Conservation (phyloP, 2,113 vertebrate species). For the Varanus komodoensis region DNA sequence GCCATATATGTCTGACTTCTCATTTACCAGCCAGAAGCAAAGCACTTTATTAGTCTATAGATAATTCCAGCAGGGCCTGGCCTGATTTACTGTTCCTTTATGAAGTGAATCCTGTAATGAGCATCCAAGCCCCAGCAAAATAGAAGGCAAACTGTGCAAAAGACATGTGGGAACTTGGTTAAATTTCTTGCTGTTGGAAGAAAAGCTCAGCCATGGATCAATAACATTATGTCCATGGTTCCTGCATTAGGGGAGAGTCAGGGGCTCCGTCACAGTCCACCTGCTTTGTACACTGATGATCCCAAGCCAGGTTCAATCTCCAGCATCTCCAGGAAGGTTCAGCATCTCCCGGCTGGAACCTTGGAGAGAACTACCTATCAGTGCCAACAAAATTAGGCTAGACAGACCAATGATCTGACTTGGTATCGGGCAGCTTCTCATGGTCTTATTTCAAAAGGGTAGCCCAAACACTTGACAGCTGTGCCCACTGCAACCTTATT, state of each 20-base stretch:
- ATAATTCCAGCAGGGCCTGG: neutral
- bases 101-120: neutral
- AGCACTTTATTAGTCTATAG: neutral
- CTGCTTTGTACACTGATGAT: no score
- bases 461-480: neutral
- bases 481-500: neutral
- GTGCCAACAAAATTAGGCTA: no score
- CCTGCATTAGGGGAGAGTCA: no score
- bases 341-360: no score
- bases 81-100: neutral
- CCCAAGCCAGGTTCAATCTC: no score
- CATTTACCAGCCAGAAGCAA: neutral
- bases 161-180: neutral
- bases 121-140: neutral
- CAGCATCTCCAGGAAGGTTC: no score
- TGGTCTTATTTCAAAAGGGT: neutral
- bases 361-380: no score
- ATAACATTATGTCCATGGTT: neutral
- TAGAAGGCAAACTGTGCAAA: neutral
- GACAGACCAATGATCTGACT: no score
- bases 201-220: no score
- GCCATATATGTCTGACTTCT: neutral
- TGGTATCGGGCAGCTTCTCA: no score
- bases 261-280: no score
- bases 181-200: neutral